Evolutionary conservation across 2,113 vertebrate genomes (phyloP).

Genomic region (Bufo bufo): DNA sequence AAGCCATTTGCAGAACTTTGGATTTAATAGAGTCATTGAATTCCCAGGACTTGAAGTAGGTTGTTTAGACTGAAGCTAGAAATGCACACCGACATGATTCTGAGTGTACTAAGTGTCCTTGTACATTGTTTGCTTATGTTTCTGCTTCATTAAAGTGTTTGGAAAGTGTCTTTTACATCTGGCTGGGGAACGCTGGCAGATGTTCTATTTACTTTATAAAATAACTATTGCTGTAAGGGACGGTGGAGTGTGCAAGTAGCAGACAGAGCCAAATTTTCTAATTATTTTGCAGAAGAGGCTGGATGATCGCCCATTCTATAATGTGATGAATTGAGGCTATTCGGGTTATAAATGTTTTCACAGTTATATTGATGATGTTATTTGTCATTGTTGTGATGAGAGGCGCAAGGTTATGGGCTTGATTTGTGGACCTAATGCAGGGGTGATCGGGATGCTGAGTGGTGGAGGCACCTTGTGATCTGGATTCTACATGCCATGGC

Average conservation of each 20-base stretch:
- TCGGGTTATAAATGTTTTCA: not conserved
- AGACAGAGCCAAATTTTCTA: conserved; percentile 16
- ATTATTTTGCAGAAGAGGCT: not conserved
- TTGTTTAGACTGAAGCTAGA: not conserved
- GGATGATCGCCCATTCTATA: not conserved
- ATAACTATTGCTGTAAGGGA: conserved; percentile 6
- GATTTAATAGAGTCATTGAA: conserved; percentile 9
- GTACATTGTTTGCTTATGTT: conserved; percentile 5
- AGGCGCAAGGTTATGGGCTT: not conserved
- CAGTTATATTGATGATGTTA: not conserved
- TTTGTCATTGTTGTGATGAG: not conserved
- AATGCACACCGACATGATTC: not conserved
- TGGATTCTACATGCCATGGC: no score
- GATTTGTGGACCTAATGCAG: no score
- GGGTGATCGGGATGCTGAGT: no score
- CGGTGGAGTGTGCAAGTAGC: not conserved
- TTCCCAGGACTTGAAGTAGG: not conserved
- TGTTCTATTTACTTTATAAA: conserved; percentile 34
- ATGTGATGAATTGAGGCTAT: not conserved
- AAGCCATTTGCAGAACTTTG: not conserved
- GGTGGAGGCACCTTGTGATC: no score
- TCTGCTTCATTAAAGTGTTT: conserved; percentile 37
- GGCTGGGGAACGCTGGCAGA: conserved; percentile 27
- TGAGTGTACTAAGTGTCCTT: not conserved
- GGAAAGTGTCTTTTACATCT: conserved; percentile 38